Percentiles rank a stretch among this genome's conserved stretches.
These are phyloP conservation scores for Leucania comma DNA, from an alignment of 2,888 invertebrate genomes.

Conservation along the genomic window DNA sequence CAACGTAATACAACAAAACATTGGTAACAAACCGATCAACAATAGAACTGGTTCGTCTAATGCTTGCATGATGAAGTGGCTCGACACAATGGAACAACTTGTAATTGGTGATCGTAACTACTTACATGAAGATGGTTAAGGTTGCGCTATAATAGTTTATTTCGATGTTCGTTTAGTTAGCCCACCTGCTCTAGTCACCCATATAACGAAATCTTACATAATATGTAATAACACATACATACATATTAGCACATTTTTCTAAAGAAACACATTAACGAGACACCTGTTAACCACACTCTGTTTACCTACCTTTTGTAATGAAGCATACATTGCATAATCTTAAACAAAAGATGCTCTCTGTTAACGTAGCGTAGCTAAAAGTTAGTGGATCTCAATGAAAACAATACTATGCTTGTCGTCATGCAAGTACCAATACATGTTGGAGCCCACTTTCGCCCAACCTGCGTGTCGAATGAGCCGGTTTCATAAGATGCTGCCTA, in stretches of 20 bases:
- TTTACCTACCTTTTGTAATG: slow-evolving; percentile 52
- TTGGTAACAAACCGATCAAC: slow-evolving; percentile 33
- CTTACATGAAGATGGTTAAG: slow-evolving; percentile 49
- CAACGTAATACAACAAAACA: slow-evolving; percentile 45
- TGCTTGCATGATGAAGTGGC: slow-evolving; percentile 53
- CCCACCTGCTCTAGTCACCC: slow-evolving; percentile 54
- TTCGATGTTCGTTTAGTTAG: slow-evolving; percentile 63
- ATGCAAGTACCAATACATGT: slow-evolving; percentile 80
- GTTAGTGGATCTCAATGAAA: slow-evolving; percentile 80
- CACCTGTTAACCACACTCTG: slow-evolving; percentile 33
- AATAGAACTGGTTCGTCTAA: slow-evolving; percentile 50
- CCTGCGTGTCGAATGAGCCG: slow-evolving; percentile 85
- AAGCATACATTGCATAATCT: slow-evolving; percentile 51
- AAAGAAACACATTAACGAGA: slow-evolving; percentile 47
- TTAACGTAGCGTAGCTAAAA: slow-evolving; percentile 78
- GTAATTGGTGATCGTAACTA: slow-evolving; percentile 62
- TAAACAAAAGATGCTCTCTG: slow-evolving; percentile 58
- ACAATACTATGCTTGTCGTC: slow-evolving; percentile 79
- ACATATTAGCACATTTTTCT: slow-evolving; percentile 37
- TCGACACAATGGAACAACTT: slow-evolving; percentile 46
- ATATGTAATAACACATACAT: slow-evolving; percentile 26
- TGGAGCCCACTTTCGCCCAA: slow-evolving; percentile 87
- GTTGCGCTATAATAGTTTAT: slow-evolving; percentile 61
- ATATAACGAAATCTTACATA: slow-evolving; percentile 56
- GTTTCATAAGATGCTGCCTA: slow-evolving; percentile 86